Conservation (phyloP, 1,140 invertebrate genomes). For the Drosophila lini region DNA sequence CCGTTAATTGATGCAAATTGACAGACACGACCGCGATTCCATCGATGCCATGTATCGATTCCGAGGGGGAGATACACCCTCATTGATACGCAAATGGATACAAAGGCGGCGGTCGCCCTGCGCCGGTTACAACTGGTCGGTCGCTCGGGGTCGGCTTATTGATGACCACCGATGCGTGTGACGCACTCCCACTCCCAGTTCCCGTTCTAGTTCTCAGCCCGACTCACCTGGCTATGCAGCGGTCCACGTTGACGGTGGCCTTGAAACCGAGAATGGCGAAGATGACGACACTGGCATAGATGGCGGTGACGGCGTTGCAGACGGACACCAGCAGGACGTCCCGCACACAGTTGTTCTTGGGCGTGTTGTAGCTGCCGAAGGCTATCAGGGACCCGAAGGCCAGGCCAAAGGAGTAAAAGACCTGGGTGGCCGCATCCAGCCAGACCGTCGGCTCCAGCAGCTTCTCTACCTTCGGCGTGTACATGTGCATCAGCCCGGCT, state of each 20-base stretch:
- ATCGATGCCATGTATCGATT: conserved; percentile 65
- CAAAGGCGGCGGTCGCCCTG: conserved; percentile 11
- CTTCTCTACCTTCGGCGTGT: conserved; percentile 95
- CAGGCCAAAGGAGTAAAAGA: conserved; percentile 97
- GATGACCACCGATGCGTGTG: conserved; percentile 57
- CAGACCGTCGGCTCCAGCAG: conserved; percentile 93
- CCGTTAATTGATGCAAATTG: conserved; percentile 81
- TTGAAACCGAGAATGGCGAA: conserved; percentile 95
- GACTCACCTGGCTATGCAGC: conserved; percentile 90
- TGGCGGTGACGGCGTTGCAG: conserved; percentile 95
- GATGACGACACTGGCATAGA: conserved; percentile 97
- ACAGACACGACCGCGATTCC: conserved; percentile 59
- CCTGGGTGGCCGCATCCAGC: conserved; percentile 97
- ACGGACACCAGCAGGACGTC: conserved; percentile 95
- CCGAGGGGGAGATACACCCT: conserved; percentile 25
- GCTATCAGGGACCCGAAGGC: conserved; percentile 96
- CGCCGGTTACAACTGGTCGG: conserved; percentile 65
- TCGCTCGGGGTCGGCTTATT: conserved; percentile 8
- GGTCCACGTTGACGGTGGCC: conserved; percentile 91
- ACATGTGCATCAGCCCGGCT: conserved; percentile 95
- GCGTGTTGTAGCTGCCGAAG: conserved; percentile 95
- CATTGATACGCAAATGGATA: conserved; percentile 48
- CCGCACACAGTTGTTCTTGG: conserved; percentile 95
- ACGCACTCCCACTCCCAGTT: conserved; percentile 13
- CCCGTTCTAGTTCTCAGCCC: background rate